Conservation (phyloP, 2,797 vertebrate species). For the Diceros bicornis region DNA sequence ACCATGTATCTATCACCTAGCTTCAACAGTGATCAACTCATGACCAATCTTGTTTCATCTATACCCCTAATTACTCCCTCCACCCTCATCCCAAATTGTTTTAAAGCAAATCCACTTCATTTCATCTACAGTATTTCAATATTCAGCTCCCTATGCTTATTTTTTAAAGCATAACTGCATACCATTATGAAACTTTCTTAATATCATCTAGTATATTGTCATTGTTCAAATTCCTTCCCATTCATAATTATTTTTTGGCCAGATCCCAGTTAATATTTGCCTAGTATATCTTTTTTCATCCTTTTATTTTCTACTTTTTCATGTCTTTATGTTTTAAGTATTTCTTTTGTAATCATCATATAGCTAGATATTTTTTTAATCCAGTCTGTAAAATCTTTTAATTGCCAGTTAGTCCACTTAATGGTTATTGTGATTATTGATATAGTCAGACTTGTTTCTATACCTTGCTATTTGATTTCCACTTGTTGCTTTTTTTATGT, state of each 20-base stretch:
- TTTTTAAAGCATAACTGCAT: neutral
- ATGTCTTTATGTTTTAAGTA: conserved; percentile 10
- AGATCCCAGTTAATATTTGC: conserved; percentile 51
- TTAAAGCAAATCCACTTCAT: conserved; percentile 27
- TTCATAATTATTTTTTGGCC: neutral
- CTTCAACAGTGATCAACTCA: neutral
- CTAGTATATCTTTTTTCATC: neutral
- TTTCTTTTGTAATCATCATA: conserved; percentile 31
- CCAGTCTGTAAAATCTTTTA: neutral
- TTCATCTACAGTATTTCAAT: neutral
- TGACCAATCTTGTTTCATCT: neutral
- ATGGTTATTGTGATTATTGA: conserved; percentile 26
- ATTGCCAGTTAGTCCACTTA: neutral
- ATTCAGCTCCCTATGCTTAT: neutral
- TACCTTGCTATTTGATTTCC: conserved; percentile 30
- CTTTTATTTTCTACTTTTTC: conserved; percentile 33
- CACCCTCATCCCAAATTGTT: neutral
- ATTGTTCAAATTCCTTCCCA: neutral
- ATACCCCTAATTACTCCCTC: neutral
- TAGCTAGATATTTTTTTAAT: conserved; percentile 10
- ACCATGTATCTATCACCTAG: neutral
- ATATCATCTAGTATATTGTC: conserved; percentile 2
- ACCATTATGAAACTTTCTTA: neutral
- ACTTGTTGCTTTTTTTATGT: conserved; percentile 1
- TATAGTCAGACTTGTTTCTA: conserved; percentile 43